Evolutionary conservation across 2,888 invertebrate genomes (phyloP).

Genomic region (Podabrus alpinus): DNA sequence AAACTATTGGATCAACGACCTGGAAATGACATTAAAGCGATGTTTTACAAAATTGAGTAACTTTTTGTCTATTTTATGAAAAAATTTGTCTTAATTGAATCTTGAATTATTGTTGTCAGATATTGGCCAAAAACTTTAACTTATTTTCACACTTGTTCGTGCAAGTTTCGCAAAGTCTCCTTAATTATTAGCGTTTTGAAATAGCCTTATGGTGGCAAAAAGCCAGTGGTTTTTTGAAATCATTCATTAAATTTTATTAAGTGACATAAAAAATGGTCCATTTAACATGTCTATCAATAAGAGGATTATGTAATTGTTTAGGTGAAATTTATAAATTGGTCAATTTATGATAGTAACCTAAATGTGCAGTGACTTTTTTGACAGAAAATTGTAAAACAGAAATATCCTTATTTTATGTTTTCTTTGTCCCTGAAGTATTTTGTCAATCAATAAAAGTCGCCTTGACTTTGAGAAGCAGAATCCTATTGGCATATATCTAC

Average conservation of each 20-base stretch:
- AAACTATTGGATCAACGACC: constrained; percentile 13
- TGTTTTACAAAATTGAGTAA: not conserved
- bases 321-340: not conserved
- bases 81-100: not conserved
- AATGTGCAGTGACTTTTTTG: not conserved
- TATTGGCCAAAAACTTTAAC: not conserved
- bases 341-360: not conserved
- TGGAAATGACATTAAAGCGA: not conserved
- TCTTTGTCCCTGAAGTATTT: not conserved
- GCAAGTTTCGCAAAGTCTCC: not conserved
- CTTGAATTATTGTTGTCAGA: not conserved
- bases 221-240: not conserved
- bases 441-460: not conserved
- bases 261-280: not conserved
- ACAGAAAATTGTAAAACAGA: not conserved
- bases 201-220: not conserved
- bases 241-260: not conserved
- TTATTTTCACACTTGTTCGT: not conserved
- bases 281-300: not conserved
- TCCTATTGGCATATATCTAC: too few species aligned
- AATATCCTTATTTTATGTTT: not conserved
- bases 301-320: not conserved
- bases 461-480: not conserved
- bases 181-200: not conserved
- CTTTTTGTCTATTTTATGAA: not conserved